Evolutionary conservation across 1,140 invertebrate species (phyloP), one percentile per base, ranked within the genome.

Genomic region (Rhagoletis zephyria): DNA sequence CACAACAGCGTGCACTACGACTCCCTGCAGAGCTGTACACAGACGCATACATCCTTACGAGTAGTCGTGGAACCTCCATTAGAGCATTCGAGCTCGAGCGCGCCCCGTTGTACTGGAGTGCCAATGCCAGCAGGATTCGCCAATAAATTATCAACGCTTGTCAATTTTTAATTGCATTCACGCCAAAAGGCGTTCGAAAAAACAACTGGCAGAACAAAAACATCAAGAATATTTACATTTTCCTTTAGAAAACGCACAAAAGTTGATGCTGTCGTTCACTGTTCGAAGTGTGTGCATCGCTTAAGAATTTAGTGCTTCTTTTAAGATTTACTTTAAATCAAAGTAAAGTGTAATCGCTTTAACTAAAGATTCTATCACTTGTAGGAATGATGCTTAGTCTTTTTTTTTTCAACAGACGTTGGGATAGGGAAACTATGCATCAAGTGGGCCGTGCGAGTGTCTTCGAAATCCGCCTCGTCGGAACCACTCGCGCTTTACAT

Each of bases 101-200:
- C 48, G n/a, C 45, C 30, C 12, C 45, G 45, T 45, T 45, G 4
- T 81, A 19, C 48, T 56, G 74, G 45, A 81, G 74, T 81, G 74
- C 74, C 74, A 81, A 56, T 81, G 48, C 74, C 74, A 81, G 74
- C 74, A 81, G 74, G 74, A 81, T 19, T 56, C 48, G 74, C 74
- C 74, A 81, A 81, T 81, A 81, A 81, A 81, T 81, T 81, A 81
- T 81, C 74, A 81, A 81, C 74, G 74, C 74, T 81, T 81, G 74
- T 81, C 74, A 81, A 81, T 81, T 81, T 81, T 81, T 81, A 81
- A 81, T 81, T 81, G 74, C 74, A 81, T 81, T 81, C 74, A 81
- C 74, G 74, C 74, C 74, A 81, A 81, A 81, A 81, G 74, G 74
- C 74, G 48, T 81, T 56, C 74, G 48, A 81, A 81, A 81, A 30